Conservation (phyloP, 1,140 invertebrate genomes). For the Tetragonula clypearis region DNA sequence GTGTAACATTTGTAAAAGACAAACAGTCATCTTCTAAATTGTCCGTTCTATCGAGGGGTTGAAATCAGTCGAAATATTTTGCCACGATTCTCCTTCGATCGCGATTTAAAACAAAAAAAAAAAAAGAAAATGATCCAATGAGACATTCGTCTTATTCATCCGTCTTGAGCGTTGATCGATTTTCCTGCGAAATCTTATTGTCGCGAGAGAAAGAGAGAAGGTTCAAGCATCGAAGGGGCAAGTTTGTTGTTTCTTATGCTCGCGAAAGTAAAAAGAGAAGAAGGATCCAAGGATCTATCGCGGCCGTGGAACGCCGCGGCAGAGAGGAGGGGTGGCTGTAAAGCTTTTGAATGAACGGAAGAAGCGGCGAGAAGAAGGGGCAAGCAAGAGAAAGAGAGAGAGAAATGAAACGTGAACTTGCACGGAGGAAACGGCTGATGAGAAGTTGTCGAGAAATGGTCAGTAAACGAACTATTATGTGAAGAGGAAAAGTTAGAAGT, state of each 20-base stretch:
- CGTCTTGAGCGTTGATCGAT: neutral
- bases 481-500: constrained; percentile 47
- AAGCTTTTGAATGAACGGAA: constrained; percentile 21
- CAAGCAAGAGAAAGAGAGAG: too few species aligned
- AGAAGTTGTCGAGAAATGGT: constrained; percentile 45
- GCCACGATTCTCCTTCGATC: neutral
- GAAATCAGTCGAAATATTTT: neutral
- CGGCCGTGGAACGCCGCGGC: neutral
- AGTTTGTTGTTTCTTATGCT: neutral
- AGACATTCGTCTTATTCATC: neutral
- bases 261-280: neutral
- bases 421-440: constrained; percentile 20
- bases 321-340: neutral
- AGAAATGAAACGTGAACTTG: constrained; percentile 8
- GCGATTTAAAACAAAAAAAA: too few species aligned
- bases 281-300: constrained; percentile 24
- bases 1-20: too few species aligned
- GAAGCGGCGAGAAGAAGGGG: too few species aligned
- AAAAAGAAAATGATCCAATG: too few species aligned
- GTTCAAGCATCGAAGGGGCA: neutral
- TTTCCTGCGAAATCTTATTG: neutral
- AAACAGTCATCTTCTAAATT: too few species aligned
- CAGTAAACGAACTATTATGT: constrained; percentile 50
- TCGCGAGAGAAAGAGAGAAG: neutral
- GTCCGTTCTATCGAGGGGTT: too few species aligned